Base-by-base conservation (phyloP, 1,140 invertebrate genomes). In the Drosophila tristis region DNA sequence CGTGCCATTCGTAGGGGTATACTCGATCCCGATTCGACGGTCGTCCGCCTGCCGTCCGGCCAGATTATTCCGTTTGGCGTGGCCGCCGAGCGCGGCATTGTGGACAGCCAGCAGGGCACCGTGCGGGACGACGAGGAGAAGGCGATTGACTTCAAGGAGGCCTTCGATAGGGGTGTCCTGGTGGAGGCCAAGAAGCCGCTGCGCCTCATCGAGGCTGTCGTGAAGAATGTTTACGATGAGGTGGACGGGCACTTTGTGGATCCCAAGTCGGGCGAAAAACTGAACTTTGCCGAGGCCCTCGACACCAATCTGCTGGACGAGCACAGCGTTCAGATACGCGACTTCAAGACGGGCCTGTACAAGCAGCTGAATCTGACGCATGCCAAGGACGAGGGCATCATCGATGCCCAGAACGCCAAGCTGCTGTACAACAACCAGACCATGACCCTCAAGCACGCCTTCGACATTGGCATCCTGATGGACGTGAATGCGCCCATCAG, bases 401-500 rank as follows among this genome's bases (percentile, higher is more conserved):
- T 98, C 39, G 95, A 97, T 92, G 94, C 95, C 1, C 93, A 95
- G 70, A 95, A 95, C 11, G 95, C 96, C 5, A 94, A 94, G 73
- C 94, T 97, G 8, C 94, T 93, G 80, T 94, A 92, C 74, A 94
- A 95, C 51, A 94, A 95, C 72, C 93, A 93, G 54, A 94, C 96
- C 74, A 94, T 98, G 42, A 94, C 94, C n/a, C 92, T 98, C 25
- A 94, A 94, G 50, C 95, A 97, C 92, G 97, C 97, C 4, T 96
- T 97, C 72, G 95, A 97, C 86, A 93, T 94, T 60, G 96, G 96
- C 51, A 93, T 97, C 48, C 93, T 98, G 13, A 93, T 96, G 61
- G 97, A 98, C 90, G 96, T 95, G 64, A 96, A 95, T 92, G 95
- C 95, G 2, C 94, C 96, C 1, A 94, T 98, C n/a, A 97, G 97